Evolutionary conservation across 1,140 invertebrate species (phyloP).

Genomic region (Anagrus nilaparvatae): DNA sequence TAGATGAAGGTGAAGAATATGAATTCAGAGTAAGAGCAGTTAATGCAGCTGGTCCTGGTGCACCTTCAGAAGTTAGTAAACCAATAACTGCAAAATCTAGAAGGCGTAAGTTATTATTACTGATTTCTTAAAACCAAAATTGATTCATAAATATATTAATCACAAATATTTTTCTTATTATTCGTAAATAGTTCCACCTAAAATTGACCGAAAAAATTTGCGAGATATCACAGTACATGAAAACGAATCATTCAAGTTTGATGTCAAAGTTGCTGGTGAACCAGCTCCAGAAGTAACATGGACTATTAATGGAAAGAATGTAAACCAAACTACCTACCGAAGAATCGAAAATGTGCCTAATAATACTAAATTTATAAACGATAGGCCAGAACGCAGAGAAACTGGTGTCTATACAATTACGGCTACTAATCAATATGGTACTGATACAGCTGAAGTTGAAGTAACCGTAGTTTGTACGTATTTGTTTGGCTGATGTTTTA

Average conservation of each 20-base stretch:
- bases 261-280: conserved; percentile 77
- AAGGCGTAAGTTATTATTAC: conserved; percentile 57
- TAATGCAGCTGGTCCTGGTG: conserved; percentile 69
- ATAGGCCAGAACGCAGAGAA: conserved; percentile 73
- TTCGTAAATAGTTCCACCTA: conserved; percentile 65
- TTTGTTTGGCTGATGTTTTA: conserved; percentile 9
- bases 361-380: conserved; percentile 74
- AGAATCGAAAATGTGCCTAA: conserved; percentile 78
- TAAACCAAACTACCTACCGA: conserved; percentile 45
- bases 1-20: conserved; percentile 79
- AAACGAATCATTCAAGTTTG: conserved; percentile 73
- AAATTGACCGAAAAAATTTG: conserved; percentile 77
- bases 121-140: conserved; percentile 2
- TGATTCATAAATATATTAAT: background rate
- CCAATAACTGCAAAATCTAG: conserved; percentile 73
- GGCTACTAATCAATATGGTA: conserved; percentile 76
- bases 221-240: conserved; percentile 67
- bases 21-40: conserved; percentile 80
- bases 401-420: conserved; percentile 78
- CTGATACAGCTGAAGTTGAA: conserved; percentile 82
- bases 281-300: conserved; percentile 71
- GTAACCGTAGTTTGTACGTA: conserved; percentile 79
- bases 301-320: conserved; percentile 50
- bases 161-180: conserved; percentile 2
- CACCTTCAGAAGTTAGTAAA: conserved; percentile 62